A percentile compares a stretch with the other conserved stretches of the same genome.
Conservation (phyloP, 2,113 vertebrate genomes). For the Silurus asotus region DNA sequence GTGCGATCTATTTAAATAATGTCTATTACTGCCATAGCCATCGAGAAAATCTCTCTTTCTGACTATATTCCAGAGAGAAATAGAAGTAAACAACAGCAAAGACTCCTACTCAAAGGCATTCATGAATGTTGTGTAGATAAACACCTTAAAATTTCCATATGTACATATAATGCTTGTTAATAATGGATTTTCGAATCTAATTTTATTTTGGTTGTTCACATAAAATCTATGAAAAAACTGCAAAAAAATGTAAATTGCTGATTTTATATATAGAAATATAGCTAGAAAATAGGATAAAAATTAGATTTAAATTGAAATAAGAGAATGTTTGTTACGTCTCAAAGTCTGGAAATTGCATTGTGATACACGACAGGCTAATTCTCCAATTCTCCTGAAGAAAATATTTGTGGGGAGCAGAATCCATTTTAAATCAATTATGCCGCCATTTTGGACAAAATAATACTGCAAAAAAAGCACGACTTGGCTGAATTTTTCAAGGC, state of each 20-base stretch:
- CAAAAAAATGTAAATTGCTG: background rate
- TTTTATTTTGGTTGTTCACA: background rate
- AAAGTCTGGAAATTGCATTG: background rate
- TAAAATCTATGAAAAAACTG: background rate
- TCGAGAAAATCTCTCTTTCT: background rate
- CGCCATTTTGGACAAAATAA: conserved; percentile 39
- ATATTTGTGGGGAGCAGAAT: conserved; percentile 34
- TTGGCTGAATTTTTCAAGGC: background rate
- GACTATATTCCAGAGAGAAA: background rate
- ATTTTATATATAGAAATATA: too few species aligned
- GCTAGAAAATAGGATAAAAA: background rate
- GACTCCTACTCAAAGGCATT: background rate
- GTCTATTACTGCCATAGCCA: background rate
- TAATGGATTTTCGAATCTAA: background rate
- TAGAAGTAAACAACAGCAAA: conserved; percentile 23
- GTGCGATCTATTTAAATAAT: background rate
- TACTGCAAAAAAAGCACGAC: conserved; percentile 2
- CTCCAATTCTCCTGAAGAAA: background rate
- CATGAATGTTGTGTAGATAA: background rate
- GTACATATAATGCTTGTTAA: background rate
- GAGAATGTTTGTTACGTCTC: too few species aligned
- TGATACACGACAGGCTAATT: background rate
- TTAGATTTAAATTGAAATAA: background rate
- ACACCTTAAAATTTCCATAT: background rate
- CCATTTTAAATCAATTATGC: conserved; percentile 40